phyloP scores from a whole-genome alignment of 1,140 invertebrate genomes.

The Listronotus bonariensis region DNA sequence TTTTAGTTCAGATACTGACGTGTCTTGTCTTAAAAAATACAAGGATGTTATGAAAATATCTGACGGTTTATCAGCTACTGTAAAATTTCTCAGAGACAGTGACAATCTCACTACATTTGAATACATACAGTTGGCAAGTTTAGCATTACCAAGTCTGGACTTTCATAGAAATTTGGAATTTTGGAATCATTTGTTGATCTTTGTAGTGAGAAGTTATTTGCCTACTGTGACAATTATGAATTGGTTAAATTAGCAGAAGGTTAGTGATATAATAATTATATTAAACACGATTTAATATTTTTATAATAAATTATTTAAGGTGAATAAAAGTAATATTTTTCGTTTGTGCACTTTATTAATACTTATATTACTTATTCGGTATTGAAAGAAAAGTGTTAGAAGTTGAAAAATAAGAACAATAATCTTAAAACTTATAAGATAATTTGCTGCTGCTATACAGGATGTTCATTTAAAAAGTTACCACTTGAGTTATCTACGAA shows the following conservation, averaged over 20 bases:
- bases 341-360: too few species aligned
- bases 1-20: slow-evolving; percentile 41
- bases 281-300: too few species aligned
- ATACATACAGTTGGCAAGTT: slow-evolving; percentile 54
- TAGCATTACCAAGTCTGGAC: slow-evolving; percentile 57
- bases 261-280: not conserved
- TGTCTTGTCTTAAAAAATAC: slow-evolving; percentile 51
- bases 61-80: slow-evolving; percentile 57
- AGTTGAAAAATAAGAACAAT: too few species aligned
- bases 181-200: slow-evolving; percentile 47
- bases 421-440: not conserved
- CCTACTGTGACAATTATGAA: slow-evolving; percentile 20
- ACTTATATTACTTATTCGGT: not conserved
- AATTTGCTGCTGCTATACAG: too few species aligned
- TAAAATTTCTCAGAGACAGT: slow-evolving; percentile 57
- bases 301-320: too few species aligned
- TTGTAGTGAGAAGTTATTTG: slow-evolving; percentile 28
- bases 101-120: slow-evolving; percentile 45
- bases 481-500: too few species aligned
- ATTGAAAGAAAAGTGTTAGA: too few species aligned
- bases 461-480: too few species aligned
- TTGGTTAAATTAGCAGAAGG: slow-evolving; percentile 16
- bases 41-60: slow-evolving; percentile 57
- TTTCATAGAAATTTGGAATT: slow-evolving; percentile 58
- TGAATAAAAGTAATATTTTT: too few species aligned